phyloP scores from a whole-genome alignment of 2,113 vertebrate species.

The Nibea coibor region DNA sequence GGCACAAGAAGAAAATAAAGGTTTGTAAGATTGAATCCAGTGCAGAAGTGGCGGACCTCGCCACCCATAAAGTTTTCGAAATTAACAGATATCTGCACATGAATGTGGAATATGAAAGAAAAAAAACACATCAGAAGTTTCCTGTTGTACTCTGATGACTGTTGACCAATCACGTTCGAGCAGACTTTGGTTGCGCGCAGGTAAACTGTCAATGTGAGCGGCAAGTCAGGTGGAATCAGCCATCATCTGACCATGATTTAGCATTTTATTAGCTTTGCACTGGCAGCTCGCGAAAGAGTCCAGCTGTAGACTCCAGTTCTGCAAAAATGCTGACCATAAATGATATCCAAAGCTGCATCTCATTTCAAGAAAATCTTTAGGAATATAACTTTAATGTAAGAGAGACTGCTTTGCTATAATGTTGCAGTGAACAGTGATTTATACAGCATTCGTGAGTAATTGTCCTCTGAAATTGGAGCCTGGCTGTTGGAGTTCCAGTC shows the following conservation, averaged over 20 bases:
- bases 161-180: too few relatives aligned
- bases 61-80: background rate
- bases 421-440: background rate
- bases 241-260: too few relatives aligned
- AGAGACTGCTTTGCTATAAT: background rate
- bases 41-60: background rate
- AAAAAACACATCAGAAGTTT: too few relatives aligned
- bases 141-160: too few relatives aligned
- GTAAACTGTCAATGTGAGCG: too few relatives aligned
- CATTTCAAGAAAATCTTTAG: background rate
- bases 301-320: too few relatives aligned
- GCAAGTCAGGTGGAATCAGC: too few relatives aligned
- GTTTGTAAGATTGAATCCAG: background rate
- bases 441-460: background rate
- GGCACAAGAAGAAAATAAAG: background rate
- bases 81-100: too few relatives aligned
- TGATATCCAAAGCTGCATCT: background rate
- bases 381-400: background rate
- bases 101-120: too few relatives aligned
- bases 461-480: constrained; percentile 2
- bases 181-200: too few relatives aligned
- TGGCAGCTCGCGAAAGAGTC: too few relatives aligned
- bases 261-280: too few relatives aligned
- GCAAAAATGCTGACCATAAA: background rate
- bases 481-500: background rate